Conservation (phyloP, 2,888 invertebrate genomes). For the Nymphalis c-album region DNA sequence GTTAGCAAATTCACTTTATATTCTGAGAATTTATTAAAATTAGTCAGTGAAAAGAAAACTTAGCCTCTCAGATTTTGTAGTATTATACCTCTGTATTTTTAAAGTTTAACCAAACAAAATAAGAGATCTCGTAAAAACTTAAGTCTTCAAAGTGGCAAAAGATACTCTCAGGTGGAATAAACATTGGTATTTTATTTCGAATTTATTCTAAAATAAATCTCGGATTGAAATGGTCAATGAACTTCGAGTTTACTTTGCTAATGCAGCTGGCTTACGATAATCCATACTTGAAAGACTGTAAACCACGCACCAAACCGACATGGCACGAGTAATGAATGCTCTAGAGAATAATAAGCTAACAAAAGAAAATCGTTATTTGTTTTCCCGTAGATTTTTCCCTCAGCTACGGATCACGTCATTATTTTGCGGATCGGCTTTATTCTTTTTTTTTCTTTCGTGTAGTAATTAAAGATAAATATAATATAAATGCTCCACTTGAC, state of each 20-base stretch:
- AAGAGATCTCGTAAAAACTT: constrained; percentile 31
- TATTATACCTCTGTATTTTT: constrained; percentile 5
- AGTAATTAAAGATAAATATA: constrained; percentile 81
- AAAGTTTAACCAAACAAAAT: constrained; percentile 18
- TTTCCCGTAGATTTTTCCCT: constrained; percentile 68
- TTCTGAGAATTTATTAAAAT: not conserved
- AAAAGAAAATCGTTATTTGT: constrained; percentile 80
- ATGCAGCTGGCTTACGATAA: constrained; percentile 36
- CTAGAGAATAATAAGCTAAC: constrained; percentile 77
- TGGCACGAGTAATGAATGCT: constrained; percentile 74
- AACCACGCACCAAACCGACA: constrained; percentile 45
- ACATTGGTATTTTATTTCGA: constrained; percentile 31
- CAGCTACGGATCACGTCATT: constrained; percentile 71
- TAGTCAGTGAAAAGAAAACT: not conserved
- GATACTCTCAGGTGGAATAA: constrained; percentile 35
- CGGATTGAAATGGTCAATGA: constrained; percentile 36
- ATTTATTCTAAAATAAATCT: constrained; percentile 33
- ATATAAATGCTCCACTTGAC: constrained; percentile 76
- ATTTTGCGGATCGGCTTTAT: constrained; percentile 59
- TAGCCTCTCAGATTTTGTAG: not conserved
- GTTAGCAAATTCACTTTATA: too few relatives aligned
- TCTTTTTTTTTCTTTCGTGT: constrained; percentile 60
- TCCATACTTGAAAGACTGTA: constrained; percentile 42
- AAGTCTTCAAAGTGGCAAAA: constrained; percentile 31
- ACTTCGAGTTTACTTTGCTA: constrained; percentile 38